Percentiles rank a stretch among this genome's conserved stretches.
These are phyloP conservation scores for Ctenopoma kingsleyae DNA, from an alignment of 2,797 vertebrate genomes.

Conservation along the genomic window DNA sequence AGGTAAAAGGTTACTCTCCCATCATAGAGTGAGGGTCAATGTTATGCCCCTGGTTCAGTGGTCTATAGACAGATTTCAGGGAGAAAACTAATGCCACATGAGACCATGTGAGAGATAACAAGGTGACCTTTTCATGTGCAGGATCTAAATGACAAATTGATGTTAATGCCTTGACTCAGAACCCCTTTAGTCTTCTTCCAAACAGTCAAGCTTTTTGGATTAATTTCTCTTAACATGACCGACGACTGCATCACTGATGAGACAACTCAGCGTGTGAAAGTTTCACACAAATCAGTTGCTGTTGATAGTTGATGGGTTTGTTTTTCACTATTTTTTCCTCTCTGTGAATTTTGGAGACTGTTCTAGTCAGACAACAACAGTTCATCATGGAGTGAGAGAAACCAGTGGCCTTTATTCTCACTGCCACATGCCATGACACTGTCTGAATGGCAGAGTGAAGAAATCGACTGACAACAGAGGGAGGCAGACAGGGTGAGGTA, in stretches of 20 bases:
- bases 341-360: slow-evolving; percentile 52
- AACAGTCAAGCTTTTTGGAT: slow-evolving; percentile 26
- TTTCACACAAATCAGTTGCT: slow-evolving; percentile 49
- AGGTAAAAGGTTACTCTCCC: slow-evolving; percentile 73
- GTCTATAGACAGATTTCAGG: slow-evolving; percentile 60
- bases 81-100: slow-evolving; percentile 57
- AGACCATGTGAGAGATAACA: slow-evolving; percentile 61
- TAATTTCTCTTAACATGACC: slow-evolving; percentile 20
- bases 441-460: slow-evolving; percentile 60
- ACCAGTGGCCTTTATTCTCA: slow-evolving; percentile 73
- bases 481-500: slow-evolving; percentile 26
- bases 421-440: slow-evolving; percentile 61
- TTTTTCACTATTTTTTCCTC: slow-evolving; percentile 34
- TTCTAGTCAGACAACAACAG: slow-evolving; percentile 55
- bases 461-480: slow-evolving; percentile 57
- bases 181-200: slow-evolving; percentile 24
- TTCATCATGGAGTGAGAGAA: slow-evolving; percentile 63
- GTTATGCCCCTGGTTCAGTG: slow-evolving; percentile 47
- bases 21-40: slow-evolving; percentile 59
- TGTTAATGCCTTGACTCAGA: slow-evolving; percentile 59
- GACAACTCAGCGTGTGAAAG: slow-evolving; percentile 12
- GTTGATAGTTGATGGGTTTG: slow-evolving; percentile 56
- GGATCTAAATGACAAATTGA: slow-evolving; percentile 69
- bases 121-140: slow-evolving; percentile 73
- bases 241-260: slow-evolving; percentile 8